Conservation (phyloP, 2,113 vertebrate genomes). For the Diadophis punctatus region DNA sequence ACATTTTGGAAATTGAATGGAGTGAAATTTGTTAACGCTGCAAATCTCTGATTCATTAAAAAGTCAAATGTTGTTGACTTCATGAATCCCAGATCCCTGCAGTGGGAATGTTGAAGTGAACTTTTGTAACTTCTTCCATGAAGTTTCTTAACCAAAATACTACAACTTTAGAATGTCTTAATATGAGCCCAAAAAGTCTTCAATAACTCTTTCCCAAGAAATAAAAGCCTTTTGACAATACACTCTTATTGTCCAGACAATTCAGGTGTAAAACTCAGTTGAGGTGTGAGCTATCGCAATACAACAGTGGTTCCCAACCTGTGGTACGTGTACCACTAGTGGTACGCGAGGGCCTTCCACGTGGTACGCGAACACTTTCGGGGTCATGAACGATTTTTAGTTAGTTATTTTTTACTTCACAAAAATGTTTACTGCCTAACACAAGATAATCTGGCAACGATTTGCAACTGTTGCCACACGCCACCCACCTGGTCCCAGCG, state of each 20-base stretch:
- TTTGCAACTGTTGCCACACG: too few relatives aligned
- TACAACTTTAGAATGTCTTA: not conserved
- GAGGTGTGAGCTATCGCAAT: not conserved
- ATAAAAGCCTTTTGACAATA: not conserved
- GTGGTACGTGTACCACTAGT: too few relatives aligned
- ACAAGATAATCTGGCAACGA: too few relatives aligned
- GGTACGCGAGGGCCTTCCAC: too few relatives aligned
- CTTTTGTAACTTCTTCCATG: not conserved
- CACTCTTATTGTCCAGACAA: not conserved
- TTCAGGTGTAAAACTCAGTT: not conserved
- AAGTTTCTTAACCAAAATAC: not conserved
- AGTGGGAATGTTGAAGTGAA: not conserved
- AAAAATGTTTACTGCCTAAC: too few relatives aligned
- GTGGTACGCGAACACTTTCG: too few relatives aligned
- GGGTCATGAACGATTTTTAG: too few relatives aligned
- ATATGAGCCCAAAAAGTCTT: not conserved
- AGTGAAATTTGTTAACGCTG: not conserved
- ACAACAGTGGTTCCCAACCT: not conserved
- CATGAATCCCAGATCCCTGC: not conserved
- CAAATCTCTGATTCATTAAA: not conserved
- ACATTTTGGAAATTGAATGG: not conserved
- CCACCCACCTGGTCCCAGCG: too few relatives aligned
- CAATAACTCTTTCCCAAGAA: not conserved
- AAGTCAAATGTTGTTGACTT: not conserved
- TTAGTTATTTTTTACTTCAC: too few relatives aligned